Conservation (phyloP, 2,888 invertebrate genomes). For the Orthosia incerta region DNA sequence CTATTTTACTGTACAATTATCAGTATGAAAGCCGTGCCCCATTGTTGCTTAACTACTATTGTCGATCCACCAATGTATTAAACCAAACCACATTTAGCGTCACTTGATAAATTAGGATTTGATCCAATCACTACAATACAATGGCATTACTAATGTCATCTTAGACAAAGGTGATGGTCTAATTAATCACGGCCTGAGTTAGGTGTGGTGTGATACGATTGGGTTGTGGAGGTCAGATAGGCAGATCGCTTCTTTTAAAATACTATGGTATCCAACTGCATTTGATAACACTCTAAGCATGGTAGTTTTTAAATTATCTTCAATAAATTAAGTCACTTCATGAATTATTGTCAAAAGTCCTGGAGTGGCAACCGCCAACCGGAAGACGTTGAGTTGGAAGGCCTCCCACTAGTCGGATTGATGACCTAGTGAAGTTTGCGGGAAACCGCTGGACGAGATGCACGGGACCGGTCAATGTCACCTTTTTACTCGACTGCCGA, state of each 20-base stretch:
- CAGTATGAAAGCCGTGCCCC: background rate
- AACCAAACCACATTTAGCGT: background rate
- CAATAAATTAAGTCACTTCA: too few relatives aligned
- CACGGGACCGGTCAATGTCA: too few relatives aligned
- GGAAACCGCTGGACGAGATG: too few relatives aligned
- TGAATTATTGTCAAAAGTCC: too few relatives aligned
- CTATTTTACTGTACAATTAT: background rate
- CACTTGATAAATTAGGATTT: slow-evolving; percentile 41
- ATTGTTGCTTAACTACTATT: slow-evolving; percentile 17
- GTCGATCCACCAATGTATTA: background rate
- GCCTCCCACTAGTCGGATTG: too few relatives aligned
- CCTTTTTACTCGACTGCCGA: too few relatives aligned
- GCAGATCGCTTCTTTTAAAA: background rate
- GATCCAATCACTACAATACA: slow-evolving; percentile 46
- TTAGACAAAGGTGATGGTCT: slow-evolving; percentile 12
- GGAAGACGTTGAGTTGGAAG: too few relatives aligned
- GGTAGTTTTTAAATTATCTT: too few relatives aligned
- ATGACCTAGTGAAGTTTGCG: too few relatives aligned
- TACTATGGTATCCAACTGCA: background rate
- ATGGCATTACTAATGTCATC: slow-evolving; percentile 37
- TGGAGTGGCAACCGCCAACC: too few relatives aligned
- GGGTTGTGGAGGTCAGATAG: background rate
- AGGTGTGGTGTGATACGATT: background rate
- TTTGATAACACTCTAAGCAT: too few relatives aligned
- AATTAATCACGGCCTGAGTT: slow-evolving; percentile 36